These are phyloP conservation scores for Tachycineta bicolor DNA, from an alignment of 2,113 vertebrate genomes.

Conservation along the genomic window DNA sequence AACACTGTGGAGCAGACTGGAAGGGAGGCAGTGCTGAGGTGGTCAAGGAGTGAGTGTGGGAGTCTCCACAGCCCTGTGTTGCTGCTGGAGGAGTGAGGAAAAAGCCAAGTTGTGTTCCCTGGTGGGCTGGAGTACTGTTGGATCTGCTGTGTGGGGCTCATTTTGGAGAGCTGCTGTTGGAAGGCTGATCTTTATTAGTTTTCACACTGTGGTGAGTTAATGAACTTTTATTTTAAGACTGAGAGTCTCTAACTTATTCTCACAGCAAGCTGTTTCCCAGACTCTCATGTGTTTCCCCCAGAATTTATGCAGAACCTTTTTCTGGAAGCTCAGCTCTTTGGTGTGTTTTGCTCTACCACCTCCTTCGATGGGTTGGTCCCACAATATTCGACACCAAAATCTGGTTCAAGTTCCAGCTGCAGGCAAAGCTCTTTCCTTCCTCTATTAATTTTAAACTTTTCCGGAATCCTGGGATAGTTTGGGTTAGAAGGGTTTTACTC, in stretches of 20 bases:
- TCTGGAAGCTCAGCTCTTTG: not conserved
- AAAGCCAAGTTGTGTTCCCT: not conserved
- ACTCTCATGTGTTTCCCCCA: accelerated
- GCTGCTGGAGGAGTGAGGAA: not conserved
- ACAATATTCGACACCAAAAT: not conserved
- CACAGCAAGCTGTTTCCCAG: not conserved
- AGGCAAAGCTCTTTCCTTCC: not conserved
- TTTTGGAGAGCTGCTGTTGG: not conserved
- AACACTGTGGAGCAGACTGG: not conserved
- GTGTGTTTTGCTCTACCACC: not conserved
- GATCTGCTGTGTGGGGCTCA: accelerated
- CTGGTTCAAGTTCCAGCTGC: not conserved
- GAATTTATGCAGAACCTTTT: not conserved
- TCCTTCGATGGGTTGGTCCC: not conserved
- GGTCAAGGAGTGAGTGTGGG: not conserved
- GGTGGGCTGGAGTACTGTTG: not conserved
- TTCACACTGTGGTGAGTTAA: not conserved
- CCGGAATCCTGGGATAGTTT: not conserved
- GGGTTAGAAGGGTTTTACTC: not conserved
- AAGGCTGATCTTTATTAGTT: not conserved
- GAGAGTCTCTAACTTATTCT: not conserved
- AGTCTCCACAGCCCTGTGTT: accelerated
- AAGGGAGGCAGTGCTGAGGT: not conserved
- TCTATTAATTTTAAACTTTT: not conserved
- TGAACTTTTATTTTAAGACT: not conserved